Conservation (phyloP, 2,888 invertebrate genomes). For the Rhagium mordax region DNA sequence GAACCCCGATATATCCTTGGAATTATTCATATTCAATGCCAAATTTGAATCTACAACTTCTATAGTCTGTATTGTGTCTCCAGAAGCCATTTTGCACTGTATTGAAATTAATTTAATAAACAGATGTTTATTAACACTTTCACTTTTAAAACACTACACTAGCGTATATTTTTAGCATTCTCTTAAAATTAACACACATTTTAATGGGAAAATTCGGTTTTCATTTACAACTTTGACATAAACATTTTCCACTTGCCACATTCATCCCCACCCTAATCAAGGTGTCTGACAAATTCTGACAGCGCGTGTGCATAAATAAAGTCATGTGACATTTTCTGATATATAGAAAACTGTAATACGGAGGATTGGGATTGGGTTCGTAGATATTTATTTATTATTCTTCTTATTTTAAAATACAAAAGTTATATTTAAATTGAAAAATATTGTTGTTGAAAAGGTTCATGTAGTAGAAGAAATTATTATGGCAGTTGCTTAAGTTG, state of each 20-base stretch:
- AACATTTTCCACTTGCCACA: constrained; percentile 65
- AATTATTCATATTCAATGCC: constrained; percentile 71
- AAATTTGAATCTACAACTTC: constrained; percentile 82
- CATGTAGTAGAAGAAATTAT: too few relatives aligned
- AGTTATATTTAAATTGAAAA: too few relatives aligned
- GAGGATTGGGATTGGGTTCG: too few relatives aligned
- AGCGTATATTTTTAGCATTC: constrained; percentile 50
- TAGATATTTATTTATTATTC: too few relatives aligned
- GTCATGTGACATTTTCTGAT: constrained; percentile 6
- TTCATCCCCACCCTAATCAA: constrained; percentile 61
- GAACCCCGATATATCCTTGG: constrained; percentile 73
- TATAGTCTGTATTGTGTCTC: constrained; percentile 85
- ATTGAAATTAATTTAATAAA: constrained; percentile 36
- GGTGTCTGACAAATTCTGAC: constrained; percentile 26
- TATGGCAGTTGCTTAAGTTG: background rate
- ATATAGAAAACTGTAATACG: background rate
- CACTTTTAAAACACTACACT: constrained; percentile 50
- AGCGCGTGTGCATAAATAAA: constrained; percentile 3
- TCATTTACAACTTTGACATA: constrained; percentile 74
- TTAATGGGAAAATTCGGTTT: constrained; percentile 61
- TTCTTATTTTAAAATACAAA: too few relatives aligned
- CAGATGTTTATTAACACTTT: constrained; percentile 42
- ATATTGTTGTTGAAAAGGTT: too few relatives aligned
- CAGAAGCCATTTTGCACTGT: constrained; percentile 81
- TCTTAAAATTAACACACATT: constrained; percentile 49